Base-by-base conservation (phyloP, 2,888 invertebrate species). In the Clivina fossor region DNA sequence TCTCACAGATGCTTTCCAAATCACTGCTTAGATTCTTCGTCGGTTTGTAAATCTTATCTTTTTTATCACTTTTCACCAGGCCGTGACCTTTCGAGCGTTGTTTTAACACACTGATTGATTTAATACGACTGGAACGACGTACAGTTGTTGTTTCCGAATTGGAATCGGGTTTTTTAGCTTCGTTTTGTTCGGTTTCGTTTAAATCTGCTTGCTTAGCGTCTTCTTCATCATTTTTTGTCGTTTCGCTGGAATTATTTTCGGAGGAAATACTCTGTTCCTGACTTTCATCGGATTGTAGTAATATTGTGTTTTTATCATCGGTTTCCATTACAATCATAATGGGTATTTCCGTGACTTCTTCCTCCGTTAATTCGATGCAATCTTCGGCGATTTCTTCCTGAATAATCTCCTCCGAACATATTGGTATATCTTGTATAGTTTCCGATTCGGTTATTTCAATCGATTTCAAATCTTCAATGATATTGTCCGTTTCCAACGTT, bases 101-200 rank as follows among this genome's bases (percentile, higher is more conserved):
- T 67, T 85, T 85, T 68, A 82, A 69, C 58, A 80, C 79, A 58
- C 84, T 86, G 57, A 88, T 89, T 32, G 86, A 84, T 68, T 88
- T 86, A 56, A 90, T 88, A 58, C 89, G 80, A 68, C 80, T 87
- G 4, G 89, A 89, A 40, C 89, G 78, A 15, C 89, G 75, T 0
- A 88, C 84, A 57, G 68, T 66, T 22, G 51, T 32, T 11, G 35
- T 35, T 37, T 35, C 20, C 7, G 56, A 26, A 30, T 40, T 38
- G 24, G 38, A 38, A 16, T 30, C 35, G 16, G 51, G 55, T 28
- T 47, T 13, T 4, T 35, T 46, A 16, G 47, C 22, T 33, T 9
- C 32, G 11, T 49, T 22, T 37, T 35, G 38, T 18, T 19, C 32
- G 11, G 38, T 28, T 38, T 30, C 47, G 9, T 47, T 32, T 40